Base-by-base conservation (phyloP, 2,888 invertebrate species). In the Epinotia bilunana region DNA sequence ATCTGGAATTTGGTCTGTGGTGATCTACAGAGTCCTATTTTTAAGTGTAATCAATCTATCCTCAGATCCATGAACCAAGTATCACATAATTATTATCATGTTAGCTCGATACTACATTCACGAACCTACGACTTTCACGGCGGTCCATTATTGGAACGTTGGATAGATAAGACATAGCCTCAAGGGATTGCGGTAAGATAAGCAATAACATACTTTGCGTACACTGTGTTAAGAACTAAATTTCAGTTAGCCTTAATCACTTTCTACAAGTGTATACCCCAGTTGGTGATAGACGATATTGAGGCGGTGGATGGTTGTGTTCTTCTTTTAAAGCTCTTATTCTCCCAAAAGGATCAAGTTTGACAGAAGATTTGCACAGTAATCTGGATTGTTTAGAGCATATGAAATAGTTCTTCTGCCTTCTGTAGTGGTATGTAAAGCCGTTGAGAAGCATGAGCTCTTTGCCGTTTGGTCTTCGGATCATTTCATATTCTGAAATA, bases 401-500 rank as follows among this genome's bases (percentile, higher is more conserved):
- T 57, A 67, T 67, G 57, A 67, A 67, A 55, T 18, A 67, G 18
- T 67, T 57, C 67, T 57, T 67, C 18, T 67, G 67, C 16, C 18
- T 67, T 12, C 39, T 67, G 55, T 67, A 67, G 67, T 67, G 57
- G 39, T 67, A 67, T 13, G 67, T 57, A 20, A 57, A 67, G 20
- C 55, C 67, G 55, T 39, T 55, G 13, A 67, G 67, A 12, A 67
- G 67, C 67, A 67, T 67, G 13, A 67, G 67, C 4, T 57, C 9
- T 67, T 67, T 67, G 9, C 67, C 67, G 55, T 67, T 33, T 6
- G 55, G 39, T 16, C 18, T 55, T 39, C 39, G 57, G 39, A 67
- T 67, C 67, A 67, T 67, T 67, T 67, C 57, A 39, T 67, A 67
- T 9, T 67, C 67, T 67, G 55, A 20, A 57, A 67, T n/a, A n/a